Percentiles rank a stretch among this genome's conserved stretches.
Evolutionary conservation across 2,797 vertebrate species (phyloP).

Genomic region (Hipposideros larvatus): DNA sequence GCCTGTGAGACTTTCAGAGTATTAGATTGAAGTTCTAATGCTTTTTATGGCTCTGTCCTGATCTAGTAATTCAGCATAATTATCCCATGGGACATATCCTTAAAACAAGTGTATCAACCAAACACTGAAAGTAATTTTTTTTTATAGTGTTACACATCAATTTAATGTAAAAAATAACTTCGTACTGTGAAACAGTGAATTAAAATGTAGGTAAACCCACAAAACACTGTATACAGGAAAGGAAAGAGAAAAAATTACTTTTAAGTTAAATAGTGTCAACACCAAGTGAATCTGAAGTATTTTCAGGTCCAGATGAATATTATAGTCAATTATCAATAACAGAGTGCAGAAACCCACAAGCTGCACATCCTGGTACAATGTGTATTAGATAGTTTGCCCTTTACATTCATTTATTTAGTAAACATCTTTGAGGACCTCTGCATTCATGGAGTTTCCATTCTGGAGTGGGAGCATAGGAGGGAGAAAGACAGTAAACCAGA

Average conservation of each 20-base stretch:
- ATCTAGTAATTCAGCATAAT: conserved; percentile 66
- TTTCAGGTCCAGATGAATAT: conserved; percentile 41
- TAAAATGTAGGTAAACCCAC: conserved; percentile 50
- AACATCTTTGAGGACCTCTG: background rate
- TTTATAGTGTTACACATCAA: conserved; percentile 49
- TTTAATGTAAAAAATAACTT: conserved; percentile 61
- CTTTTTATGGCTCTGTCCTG: conserved; percentile 56
- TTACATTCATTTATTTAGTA: conserved; percentile 31
- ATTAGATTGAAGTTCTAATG: conserved; percentile 64
- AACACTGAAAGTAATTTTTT: conserved; percentile 51
- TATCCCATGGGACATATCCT: conserved; percentile 33
- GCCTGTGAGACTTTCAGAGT: conserved; percentile 76
- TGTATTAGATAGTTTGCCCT: background rate
- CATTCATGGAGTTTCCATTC: conserved; percentile 16
- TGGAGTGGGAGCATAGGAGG: background rate
- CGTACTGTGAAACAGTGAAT: conserved; percentile 41
- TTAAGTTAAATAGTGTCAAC: background rate
- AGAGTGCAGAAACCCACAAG: background rate
- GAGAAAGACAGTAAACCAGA: conserved; percentile 30
- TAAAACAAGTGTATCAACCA: conserved; percentile 57
- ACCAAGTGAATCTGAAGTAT: conserved; percentile 46
- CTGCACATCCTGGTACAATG: background rate
- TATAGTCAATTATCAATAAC: conserved; percentile 23
- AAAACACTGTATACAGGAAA: background rate
- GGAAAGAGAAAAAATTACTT: background rate